Evolutionary conservation across 2,797 vertebrate genomes (phyloP).

Genomic region (Paramormyrops hopkinsi): DNA sequence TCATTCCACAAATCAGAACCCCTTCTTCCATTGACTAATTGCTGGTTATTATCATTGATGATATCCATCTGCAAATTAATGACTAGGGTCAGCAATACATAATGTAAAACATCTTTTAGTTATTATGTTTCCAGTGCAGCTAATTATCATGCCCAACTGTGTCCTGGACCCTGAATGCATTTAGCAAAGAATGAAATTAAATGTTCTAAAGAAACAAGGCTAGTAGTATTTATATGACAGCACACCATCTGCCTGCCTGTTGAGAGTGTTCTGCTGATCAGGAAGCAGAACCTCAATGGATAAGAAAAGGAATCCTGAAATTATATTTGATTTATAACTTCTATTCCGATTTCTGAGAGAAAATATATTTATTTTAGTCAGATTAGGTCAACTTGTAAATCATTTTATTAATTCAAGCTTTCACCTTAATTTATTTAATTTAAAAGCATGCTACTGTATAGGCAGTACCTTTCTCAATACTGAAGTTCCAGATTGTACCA

Average conservation of each 20-base stretch:
- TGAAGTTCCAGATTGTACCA: not conserved
- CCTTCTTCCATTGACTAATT: not conserved
- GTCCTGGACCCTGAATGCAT: not conserved
- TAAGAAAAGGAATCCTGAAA: not conserved
- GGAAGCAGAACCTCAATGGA: not conserved
- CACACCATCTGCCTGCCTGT: not conserved
- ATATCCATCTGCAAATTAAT: conserved; percentile 14
- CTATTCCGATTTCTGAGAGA: not conserved
- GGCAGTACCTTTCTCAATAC: not conserved
- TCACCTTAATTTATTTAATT: not conserved
- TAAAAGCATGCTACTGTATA: not conserved
- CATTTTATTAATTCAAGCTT: not conserved
- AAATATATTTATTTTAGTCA: not conserved
- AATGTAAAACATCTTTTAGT: conserved; percentile 9
- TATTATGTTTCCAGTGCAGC: conserved; percentile 1
- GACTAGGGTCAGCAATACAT: not conserved
- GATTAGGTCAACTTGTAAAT: not conserved
- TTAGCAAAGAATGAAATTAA: conserved; percentile 13
- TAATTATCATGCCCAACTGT: conserved; percentile 8
- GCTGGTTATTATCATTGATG: not conserved
- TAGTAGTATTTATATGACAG: not conserved
- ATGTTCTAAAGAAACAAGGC: conserved; percentile 1
- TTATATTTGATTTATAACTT: not conserved
- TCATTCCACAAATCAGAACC: not conserved
- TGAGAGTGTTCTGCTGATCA: not conserved